Evolutionary conservation across 35 echinoderm and acorn worm genomes (phyloP), one percentile per base, ranked within the genome.

Genomic region (Apostichopus parvimensis): DNA sequence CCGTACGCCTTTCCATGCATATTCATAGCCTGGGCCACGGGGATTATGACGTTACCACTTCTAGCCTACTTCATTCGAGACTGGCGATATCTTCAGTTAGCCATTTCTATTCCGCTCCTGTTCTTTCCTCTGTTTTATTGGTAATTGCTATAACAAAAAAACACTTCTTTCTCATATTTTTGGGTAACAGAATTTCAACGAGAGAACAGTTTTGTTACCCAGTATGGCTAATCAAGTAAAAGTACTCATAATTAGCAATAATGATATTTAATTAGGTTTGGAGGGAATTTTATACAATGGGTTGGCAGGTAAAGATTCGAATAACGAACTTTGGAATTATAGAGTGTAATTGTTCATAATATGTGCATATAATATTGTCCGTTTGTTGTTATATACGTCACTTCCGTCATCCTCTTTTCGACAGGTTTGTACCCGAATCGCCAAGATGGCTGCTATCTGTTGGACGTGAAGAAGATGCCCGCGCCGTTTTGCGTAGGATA

Each of bases 71-170:
- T 86, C 7, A 93, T 87, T 15, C 79, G 72, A 54, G 54, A 93
- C 56, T 93, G 92, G 92, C 79, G 92, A 73, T 87, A 66, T 6
- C 66, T 93, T 6, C 92, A 93, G 60, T 70, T 93, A 13, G 92
- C 92, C 10, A 87, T 93, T 45, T 86, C 92, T 1, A 68, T 93
- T 87, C 92, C 92, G 6, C 66, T 54, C 22, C 21, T 93, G 55
- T 84, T 93, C 20, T 75, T 78, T 53, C 68, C 83, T 13, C 65
- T 83, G 28, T n/a, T 93, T 17, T 86, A 53, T 54, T 87, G 92
- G 92, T 93, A 58, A 86, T 45, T 45, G 34, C 3, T 45, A 4
- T 45, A 45, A 34, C 2, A 34, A 34, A 45, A 45, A 28, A 28
- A 28, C 26, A 45, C 34, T 45, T 45, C 34, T 45, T 45, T 45